These are phyloP conservation scores for Tetranychus truncatus DNA, from an alignment of 2,888 invertebrate genomes.

Conservation along the genomic window DNA sequence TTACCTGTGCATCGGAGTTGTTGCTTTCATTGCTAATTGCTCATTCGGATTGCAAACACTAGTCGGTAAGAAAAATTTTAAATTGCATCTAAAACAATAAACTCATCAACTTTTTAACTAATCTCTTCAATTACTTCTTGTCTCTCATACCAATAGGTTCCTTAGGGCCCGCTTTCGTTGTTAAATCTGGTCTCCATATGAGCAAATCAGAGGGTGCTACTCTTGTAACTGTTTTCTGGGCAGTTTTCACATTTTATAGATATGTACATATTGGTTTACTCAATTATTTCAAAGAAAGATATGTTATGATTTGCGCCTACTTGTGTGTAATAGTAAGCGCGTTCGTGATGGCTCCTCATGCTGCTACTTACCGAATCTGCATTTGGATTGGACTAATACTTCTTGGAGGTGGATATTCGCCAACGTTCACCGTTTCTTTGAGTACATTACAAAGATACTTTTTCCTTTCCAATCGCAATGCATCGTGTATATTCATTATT, in stretches of 20 bases:
- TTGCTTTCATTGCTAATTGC: neutral
- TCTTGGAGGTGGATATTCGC: slow-evolving; percentile 2
- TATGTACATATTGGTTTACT: neutral
- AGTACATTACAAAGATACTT: neutral
- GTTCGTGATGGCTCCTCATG: neutral
- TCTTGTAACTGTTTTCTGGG: neutral
- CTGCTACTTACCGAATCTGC: neutral
- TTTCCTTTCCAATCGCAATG: neutral
- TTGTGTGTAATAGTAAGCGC: neutral
- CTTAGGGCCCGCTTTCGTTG: neutral
- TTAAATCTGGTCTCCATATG: neutral
- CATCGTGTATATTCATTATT: neutral
- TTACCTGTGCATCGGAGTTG: neutral
- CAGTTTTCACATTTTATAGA: neutral
- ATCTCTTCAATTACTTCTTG: neutral
- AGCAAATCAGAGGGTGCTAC: neutral
- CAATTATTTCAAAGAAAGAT: neutral
- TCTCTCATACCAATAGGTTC: neutral
- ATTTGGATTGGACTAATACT: neutral
- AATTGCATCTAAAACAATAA: no score
- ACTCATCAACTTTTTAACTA: neutral
- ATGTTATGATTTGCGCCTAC: neutral
- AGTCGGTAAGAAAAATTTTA: neutral
- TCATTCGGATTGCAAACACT: neutral
- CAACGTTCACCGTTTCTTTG: neutral